A percentile compares a stretch with the other conserved stretches of the same genome.
These are phyloP conservation scores for Clarias gariepinus DNA, from an alignment of 2,113 vertebrate species.

Conservation along the genomic window DNA sequence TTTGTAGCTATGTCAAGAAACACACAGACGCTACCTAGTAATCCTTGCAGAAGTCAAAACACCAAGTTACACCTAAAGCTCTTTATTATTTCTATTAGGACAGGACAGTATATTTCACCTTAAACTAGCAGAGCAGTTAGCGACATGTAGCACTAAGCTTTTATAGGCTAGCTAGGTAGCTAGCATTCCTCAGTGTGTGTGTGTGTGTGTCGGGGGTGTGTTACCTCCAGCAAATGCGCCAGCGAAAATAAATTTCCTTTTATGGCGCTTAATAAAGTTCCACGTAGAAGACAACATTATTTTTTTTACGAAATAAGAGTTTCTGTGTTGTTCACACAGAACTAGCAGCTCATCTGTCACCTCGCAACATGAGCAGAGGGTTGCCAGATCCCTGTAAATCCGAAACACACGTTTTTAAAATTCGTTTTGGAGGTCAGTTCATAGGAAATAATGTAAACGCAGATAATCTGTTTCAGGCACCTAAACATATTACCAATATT, in stretches of 20 bases:
- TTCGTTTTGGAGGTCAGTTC: no score
- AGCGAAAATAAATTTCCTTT: slow-evolving; percentile 86
- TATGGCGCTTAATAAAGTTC: slow-evolving; percentile 92
- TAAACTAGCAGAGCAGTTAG: no score
- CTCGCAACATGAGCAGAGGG: no score
- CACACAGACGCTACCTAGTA: not conserved
- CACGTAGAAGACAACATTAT: slow-evolving; percentile 86
- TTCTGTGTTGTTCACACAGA: no score
- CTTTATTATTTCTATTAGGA: not conserved
- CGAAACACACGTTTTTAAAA: no score
- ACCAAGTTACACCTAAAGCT: not conserved
- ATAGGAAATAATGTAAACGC: no score
- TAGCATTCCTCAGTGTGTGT: not conserved
- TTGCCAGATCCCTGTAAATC: no score
- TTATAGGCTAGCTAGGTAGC: not conserved
- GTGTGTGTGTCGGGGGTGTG: not conserved
- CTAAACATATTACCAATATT: no score
- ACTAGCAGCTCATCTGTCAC: no score
- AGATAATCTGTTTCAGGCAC: no score
- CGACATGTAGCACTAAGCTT: not conserved
- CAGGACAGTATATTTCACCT: not conserved
- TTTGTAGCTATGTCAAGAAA: not conserved
- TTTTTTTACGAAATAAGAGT: not conserved
- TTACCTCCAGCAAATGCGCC: slow-evolving; percentile 88
- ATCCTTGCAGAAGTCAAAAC: not conserved